A percentile compares a stretch with the other conserved stretches of the same genome.
Conservation (phyloP, 2,888 invertebrate species). For the Neoascia interrupta region DNA sequence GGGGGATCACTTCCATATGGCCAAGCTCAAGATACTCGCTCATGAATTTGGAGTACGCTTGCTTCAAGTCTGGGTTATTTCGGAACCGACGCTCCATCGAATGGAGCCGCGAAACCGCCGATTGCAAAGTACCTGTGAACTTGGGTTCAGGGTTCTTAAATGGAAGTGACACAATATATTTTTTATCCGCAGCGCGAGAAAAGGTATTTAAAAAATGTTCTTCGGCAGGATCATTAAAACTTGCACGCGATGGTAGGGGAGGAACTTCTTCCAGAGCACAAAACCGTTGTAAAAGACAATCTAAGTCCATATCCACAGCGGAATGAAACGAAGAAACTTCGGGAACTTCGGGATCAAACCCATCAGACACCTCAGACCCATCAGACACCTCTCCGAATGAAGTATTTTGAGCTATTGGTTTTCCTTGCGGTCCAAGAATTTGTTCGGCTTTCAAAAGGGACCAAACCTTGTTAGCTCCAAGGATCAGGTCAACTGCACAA, state of each 20-base stretch:
- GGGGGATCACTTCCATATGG: too few relatives aligned
- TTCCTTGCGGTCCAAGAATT: neutral
- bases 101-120: conserved; percentile 2
- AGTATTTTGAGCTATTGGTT: conserved; percentile 42
- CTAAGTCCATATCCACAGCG: neutral
- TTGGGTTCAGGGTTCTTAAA: conserved; percentile 5
- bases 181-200: conserved; percentile 16
- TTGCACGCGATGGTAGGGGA: conserved; percentile 34
- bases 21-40: conserved; percentile 24
- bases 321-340: too few relatives aligned
- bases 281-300: neutral
- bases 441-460: conserved; percentile 40
- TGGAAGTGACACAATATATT: conserved; percentile 35
- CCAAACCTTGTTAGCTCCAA: conserved; percentile 51
- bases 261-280: neutral
- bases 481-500: conserved; percentile 44
- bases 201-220: conserved; percentile 16
- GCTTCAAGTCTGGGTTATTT: conserved; percentile 4
- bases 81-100: conserved; percentile 27
- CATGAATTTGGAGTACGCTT: conserved; percentile 10
- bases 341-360: too few relatives aligned
- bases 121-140: conserved; percentile 11
- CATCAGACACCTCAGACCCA: conserved; percentile 16
- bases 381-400: conserved; percentile 56
- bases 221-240: conserved; percentile 32